Evolutionary conservation across 2,797 vertebrate genomes (phyloP).

Genomic region (Brachyalestes nurse): DNA sequence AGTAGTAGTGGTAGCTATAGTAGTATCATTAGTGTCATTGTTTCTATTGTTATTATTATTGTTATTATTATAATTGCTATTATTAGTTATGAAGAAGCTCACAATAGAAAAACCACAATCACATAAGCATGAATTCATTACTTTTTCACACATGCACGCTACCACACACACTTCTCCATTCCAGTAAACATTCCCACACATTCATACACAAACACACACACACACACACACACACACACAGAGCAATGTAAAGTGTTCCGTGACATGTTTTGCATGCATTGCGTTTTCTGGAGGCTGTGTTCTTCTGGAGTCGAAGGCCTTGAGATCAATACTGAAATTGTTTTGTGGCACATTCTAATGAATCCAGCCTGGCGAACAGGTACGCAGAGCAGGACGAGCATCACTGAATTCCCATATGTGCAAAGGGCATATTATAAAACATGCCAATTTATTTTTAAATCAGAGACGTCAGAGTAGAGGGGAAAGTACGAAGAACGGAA

Average conservation of each 20-base stretch:
- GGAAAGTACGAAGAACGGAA: not conserved
- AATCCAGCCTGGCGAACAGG: not conserved
- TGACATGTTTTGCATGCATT: no score
- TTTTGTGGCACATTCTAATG: no score
- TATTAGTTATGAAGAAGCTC: not conserved
- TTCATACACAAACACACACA: no score
- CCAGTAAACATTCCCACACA: no score
- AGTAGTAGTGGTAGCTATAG: no score
- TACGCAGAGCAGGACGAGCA: not conserved
- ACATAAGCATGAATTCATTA: not conserved
- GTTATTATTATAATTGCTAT: not conserved
- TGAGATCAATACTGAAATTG: no score
- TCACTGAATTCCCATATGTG: not conserved
- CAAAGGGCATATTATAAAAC: not conserved
- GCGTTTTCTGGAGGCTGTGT: no score
- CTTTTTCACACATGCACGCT: no score
- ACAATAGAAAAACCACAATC: not conserved
- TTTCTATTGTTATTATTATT: not conserved
- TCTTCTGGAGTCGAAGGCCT: no score
- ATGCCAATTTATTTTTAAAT: slow-evolving; percentile 2
- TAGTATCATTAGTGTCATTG: not conserved
- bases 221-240: no score
- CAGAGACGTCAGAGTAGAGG: not conserved
- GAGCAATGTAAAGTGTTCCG: no score
- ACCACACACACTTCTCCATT: not conserved